Evolutionary conservation across 2,888 invertebrate species (phyloP).

Genomic region (Amblyjoppa fuscipennis): DNA sequence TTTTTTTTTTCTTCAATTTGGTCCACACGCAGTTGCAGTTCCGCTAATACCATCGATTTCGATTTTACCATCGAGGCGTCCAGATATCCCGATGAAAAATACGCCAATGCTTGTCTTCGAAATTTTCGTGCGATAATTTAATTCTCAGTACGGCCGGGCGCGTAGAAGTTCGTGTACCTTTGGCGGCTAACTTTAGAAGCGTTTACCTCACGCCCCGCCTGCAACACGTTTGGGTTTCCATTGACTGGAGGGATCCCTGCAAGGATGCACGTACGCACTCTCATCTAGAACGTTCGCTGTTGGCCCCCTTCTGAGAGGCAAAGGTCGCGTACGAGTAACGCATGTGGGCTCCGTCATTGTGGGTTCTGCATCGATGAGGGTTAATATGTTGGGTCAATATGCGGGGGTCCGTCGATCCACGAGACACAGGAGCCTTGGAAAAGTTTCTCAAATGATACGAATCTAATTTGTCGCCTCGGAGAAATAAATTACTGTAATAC

Average conservation of each 20-base stretch:
- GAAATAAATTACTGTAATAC: neutral
- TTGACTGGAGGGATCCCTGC: neutral
- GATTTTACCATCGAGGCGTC: neutral
- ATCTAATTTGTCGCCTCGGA: slow-evolving; percentile 18
- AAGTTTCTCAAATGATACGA: slow-evolving; percentile 41
- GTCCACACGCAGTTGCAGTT: neutral
- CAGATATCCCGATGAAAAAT: neutral
- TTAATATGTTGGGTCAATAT: slow-evolving; percentile 63
- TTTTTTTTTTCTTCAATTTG: no score
- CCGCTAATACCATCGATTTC: no score
- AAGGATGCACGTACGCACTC: slow-evolving; percentile 9
- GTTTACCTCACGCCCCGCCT: neutral
- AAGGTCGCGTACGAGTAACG: slow-evolving; percentile 6
- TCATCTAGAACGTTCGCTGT: slow-evolving; percentile 1
- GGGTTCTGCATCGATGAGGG: slow-evolving; percentile 51
- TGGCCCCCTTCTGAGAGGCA: neutral
- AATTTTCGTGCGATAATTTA: neutral
- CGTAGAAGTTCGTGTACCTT: neutral
- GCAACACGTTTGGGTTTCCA: neutral
- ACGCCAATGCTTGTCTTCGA: neutral
- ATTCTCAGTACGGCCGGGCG: neutral
- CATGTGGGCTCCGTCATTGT: slow-evolving; percentile 47
- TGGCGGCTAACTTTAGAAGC: neutral
- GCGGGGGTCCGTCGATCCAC: slow-evolving; percentile 25
- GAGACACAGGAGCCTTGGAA: slow-evolving; percentile 24